Evolutionary conservation across 2,797 vertebrate genomes (phyloP).

Genomic region (Thaleichthys pacificus): DNA sequence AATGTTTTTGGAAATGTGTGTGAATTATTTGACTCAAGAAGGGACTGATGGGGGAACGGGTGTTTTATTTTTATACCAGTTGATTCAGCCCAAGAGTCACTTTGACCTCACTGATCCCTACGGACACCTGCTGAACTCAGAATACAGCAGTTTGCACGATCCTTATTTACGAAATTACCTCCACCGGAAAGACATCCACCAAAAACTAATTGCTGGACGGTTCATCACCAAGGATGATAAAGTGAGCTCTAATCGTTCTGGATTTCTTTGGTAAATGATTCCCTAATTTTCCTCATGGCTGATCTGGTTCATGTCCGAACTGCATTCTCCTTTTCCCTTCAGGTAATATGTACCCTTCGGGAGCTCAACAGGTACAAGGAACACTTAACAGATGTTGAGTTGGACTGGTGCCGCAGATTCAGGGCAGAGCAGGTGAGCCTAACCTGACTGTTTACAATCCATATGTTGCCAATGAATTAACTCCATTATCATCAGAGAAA

Average conservation of each 20-base stretch:
- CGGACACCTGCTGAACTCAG: conserved; percentile 18
- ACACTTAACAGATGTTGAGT: conserved; percentile 22
- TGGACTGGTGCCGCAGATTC: conserved; percentile 15
- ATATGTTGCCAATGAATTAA: no score
- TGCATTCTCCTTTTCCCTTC: neutral
- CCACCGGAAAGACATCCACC: conserved; percentile 28
- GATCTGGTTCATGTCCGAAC: no score
- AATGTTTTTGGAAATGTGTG: no score
- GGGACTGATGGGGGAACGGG: no score
- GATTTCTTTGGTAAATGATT: no score
- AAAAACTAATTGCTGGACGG: conserved; percentile 20
- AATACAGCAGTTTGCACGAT: conserved; percentile 31
- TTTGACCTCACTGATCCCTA: conserved; percentile 33
- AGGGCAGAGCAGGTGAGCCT: conserved; percentile 19
- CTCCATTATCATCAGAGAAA: neutral
- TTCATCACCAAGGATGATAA: conserved; percentile 29
- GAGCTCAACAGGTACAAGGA: conserved; percentile 27
- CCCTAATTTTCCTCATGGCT: no score
- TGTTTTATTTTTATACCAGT: no score
- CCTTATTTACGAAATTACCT: conserved; percentile 29
- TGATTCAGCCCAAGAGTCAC: conserved; percentile 28
- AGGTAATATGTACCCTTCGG: conserved; percentile 27
- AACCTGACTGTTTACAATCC: neutral
- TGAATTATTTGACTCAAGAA: no score
- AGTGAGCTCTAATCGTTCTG: conserved; percentile 15